phyloP scores from a whole-genome alignment of 2,888 invertebrate genomes.

The Camptogramma bilineatum region DNA sequence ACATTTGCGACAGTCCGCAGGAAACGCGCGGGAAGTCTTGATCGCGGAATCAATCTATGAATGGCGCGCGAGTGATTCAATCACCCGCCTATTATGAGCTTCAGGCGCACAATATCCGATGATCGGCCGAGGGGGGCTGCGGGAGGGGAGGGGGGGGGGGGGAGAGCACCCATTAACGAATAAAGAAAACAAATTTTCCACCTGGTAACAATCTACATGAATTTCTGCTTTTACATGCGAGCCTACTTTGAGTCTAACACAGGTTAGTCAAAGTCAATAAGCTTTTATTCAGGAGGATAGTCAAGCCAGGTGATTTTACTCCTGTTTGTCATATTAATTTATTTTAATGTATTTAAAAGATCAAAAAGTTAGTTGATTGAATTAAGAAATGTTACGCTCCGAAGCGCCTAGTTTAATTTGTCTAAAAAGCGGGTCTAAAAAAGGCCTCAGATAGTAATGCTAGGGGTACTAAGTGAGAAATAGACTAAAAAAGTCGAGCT shows the following conservation, averaged over 20 bases:
- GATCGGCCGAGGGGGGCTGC: slow-evolving; percentile 40
- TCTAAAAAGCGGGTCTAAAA: too few species aligned
- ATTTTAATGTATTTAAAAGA: too few species aligned
- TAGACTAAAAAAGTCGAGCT: not conserved
- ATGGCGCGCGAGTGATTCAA: slow-evolving; percentile 71
- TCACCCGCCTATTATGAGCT: slow-evolving; percentile 72
- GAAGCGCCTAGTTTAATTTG: too few species aligned
- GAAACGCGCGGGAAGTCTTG: slow-evolving; percentile 53
- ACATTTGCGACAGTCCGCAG: slow-evolving; percentile 45
- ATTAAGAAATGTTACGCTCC: too few species aligned
- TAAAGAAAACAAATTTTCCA: slow-evolving; percentile 69
- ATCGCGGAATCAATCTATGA: slow-evolving; percentile 67
- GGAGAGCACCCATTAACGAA: slow-evolving; percentile 64
- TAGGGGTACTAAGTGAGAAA: not conserved
- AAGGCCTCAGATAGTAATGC: not conserved
- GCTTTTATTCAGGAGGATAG: too few species aligned
- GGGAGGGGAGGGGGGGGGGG: not conserved
- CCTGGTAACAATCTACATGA: slow-evolving; percentile 58
- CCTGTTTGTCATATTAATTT: too few species aligned
- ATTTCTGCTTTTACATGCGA: slow-evolving; percentile 56
- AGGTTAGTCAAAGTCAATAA: too few species aligned
- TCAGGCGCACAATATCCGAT: slow-evolving; percentile 65
- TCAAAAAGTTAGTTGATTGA: too few species aligned
- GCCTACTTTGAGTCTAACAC: slow-evolving; percentile 20
- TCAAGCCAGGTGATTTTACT: too few species aligned